Base-by-base conservation (phyloP, 1,140 invertebrate species). In the Akabosia matsudoensis region DNA sequence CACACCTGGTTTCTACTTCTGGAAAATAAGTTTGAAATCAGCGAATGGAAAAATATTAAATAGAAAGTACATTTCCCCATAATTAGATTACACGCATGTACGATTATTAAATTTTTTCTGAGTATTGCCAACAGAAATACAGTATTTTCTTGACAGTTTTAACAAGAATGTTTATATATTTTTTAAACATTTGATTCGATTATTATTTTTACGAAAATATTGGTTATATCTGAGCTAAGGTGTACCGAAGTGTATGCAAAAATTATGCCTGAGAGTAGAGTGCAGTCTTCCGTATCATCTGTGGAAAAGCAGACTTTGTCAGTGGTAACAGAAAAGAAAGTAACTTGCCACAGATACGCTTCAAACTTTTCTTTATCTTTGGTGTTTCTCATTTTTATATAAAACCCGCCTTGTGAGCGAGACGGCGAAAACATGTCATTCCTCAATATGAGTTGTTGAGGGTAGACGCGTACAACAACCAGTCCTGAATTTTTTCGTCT, bases 301-400 rank as follows among this genome's bases (percentile, higher is more conserved):
- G 31, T 7, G 28, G 31, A 67, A 56, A 7, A 56, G 4, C 54
- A 56, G n/a, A 67, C 28, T 67, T 24, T n/a, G 18, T 45, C 37
- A 10, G 54, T 56, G 4, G 54, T 56, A 67, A 67, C 31, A 30
- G 61, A 67, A 67, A 67, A 67, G 61, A 22, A 28, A 67, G n/a
- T n/a, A n/a, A n/a, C 61, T 67, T 28, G 61, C 31, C 61, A 67
- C 61, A 67, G 61, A 67, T 67, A 67, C 61, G 61, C 28, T 67
- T 67, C 61, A 67, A 67, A 24, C 31, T 67, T 67, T 30, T 67
- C n/a, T 67, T 67, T 67, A 7, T 30, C 54, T 61, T 61, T 22
- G 54, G 54, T 45, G 18, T 45, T 45, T 45, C 54, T 45, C 37
- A 45, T 18, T 10, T 7, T 56, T 24, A 7, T 4, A 56, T 22